phyloP scores from a whole-genome alignment of 2,888 invertebrate species.

The Chalcis sispes region DNA sequence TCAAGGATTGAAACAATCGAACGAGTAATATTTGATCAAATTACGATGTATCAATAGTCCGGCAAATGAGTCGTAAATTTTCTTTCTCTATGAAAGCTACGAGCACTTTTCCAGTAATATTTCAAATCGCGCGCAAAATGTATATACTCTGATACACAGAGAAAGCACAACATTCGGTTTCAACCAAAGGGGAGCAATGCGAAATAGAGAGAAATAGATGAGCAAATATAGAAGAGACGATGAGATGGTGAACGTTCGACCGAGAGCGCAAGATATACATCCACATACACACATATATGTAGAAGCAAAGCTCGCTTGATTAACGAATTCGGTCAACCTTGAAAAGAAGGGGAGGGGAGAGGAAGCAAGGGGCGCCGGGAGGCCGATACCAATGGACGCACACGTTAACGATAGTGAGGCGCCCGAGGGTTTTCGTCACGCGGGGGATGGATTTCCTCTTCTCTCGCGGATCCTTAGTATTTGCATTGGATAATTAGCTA shows the following conservation, averaged over 20 bases:
- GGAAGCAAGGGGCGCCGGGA: slow-evolving; percentile 29
- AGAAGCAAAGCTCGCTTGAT: slow-evolving; percentile 39
- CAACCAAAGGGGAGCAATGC: background rate
- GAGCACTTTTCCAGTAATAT: slow-evolving; percentile 20
- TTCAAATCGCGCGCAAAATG: slow-evolving; percentile 9
- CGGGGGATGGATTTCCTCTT: slow-evolving; percentile 27
- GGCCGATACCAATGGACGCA: background rate
- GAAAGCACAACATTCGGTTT: background rate
- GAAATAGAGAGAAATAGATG: slow-evolving; percentile 14
- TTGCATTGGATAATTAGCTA: slow-evolving; percentile 55
- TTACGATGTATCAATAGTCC: slow-evolving; percentile 19
- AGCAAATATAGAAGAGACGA: slow-evolving; percentile 11
- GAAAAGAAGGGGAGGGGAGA: too few species aligned
- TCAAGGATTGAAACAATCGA: too few species aligned
- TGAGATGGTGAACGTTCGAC: background rate
- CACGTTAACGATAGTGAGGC: slow-evolving; percentile 15
- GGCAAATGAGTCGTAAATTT: slow-evolving; percentile 40
- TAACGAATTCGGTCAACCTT: slow-evolving; percentile 53
- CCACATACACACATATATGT: too few species aligned
- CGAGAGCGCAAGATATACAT: background rate
- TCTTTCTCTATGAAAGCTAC: background rate
- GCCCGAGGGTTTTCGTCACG: background rate
- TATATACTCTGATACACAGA: slow-evolving; percentile 11
- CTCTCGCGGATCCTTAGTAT: slow-evolving; percentile 29
- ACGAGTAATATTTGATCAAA: background rate